Evolutionary conservation across 2,113 vertebrate genomes (phyloP), one percentile per base, ranked within the genome.

Genomic region (Nanger granti): DNA sequence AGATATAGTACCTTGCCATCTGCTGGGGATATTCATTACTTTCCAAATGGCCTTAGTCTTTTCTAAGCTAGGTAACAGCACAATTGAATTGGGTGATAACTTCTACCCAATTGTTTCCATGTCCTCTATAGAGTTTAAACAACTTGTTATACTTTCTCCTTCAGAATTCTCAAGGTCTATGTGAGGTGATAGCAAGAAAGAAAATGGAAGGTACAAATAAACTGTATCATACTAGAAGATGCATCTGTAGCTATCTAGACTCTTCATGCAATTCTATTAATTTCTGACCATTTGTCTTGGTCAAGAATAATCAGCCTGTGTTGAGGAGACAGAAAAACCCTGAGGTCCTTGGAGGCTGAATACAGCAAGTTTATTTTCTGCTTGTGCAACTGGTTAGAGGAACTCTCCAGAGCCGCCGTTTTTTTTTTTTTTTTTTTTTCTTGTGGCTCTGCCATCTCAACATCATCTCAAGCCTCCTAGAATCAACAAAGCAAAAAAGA

Each of bases 1-100:
- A 97, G 98, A 98, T 97, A 96, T 91, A 96, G 92, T 97, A 98
- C 94, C 95, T 98, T 98, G 94, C 97, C 98, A 98, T 98, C 97
- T 98, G 95, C 60, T 91, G 60, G 3, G 73, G 96, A 82, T 88
- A 97, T 96, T 97, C 94, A 97, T 79, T 95, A 98, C 92, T 95
- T 97, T 96, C 95, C 84, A 89, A 90, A 95, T 91, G 89, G 84
- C 93, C 95, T 97, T 89, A 37, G 90, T 96, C 89, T 87, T 87
- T 92, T 69, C 15, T 47, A 79, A 29, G 54, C 37, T 34, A 57
- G 20, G 52, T 80, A 87, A 92, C 7, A 41, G 18, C 57, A 82
- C 17, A 79, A 47, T 2, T 84, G 76, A 97, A 89, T 26, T 44
- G 22, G 95, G 62, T 86, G 66, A 60, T 22, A 20, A 31, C 88